Evolutionary conservation across 1,140 invertebrate genomes (phyloP).

Genomic region (Polyergus mexicanus): DNA sequence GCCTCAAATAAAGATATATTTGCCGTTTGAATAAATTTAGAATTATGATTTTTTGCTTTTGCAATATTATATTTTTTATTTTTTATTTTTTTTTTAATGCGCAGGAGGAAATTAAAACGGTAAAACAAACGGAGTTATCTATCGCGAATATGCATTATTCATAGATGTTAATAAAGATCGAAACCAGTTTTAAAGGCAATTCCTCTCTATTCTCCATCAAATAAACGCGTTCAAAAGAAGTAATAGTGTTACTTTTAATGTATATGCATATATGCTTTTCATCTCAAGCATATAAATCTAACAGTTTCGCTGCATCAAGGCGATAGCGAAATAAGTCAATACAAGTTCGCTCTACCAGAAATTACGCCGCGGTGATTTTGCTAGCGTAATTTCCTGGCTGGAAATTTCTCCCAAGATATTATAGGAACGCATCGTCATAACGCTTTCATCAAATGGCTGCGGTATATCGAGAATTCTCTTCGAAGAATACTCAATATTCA

Average conservation of each 20-base stretch:
- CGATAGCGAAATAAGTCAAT: conserved; percentile 39
- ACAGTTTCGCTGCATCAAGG: conserved; percentile 7
- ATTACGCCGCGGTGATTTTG: conserved; percentile 29
- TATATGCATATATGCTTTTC: not conserved
- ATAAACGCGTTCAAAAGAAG: not conserved
- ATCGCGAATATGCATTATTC: not conserved
- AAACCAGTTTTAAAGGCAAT: not conserved
- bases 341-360: conserved; percentile 39
- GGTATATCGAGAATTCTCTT: conserved; percentile 19
- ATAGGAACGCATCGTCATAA: not conserved
- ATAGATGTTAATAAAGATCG: not conserved
- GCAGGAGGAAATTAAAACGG: not conserved
- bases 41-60: not conserved
- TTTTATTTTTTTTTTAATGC: not conserved
- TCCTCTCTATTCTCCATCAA: not conserved
- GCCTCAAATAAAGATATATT: not conserved
- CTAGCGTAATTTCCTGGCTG: conserved; percentile 30
- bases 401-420: conserved; percentile 38
- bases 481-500: conserved; percentile 1
- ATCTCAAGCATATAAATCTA: conserved; percentile 12
- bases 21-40: not conserved
- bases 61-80: not conserved
- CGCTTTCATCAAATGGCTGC: conserved; percentile 1
- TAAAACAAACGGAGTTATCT: conserved; percentile 2
- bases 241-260: not conserved